phyloP scores from a whole-genome alignment of 2,888 invertebrate genomes.

The Aricia artaxerxes region DNA sequence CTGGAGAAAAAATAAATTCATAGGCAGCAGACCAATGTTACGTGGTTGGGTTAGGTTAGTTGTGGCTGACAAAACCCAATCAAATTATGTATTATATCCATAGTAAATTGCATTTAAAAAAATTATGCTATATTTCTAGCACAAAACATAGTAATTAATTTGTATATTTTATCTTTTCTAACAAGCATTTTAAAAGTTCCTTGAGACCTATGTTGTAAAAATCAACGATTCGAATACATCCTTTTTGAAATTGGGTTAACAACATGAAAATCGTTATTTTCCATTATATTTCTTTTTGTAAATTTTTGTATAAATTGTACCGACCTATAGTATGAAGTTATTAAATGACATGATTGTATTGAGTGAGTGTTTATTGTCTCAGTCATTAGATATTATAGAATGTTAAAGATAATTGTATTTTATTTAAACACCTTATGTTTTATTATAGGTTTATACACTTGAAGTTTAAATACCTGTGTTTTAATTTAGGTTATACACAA shows the following conservation, averaged over 20 bases:
- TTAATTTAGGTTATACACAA: too few species aligned
- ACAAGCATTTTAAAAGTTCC: background rate
- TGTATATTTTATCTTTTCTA: background rate
- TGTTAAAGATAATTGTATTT: conserved; percentile 49
- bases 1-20: too few species aligned
- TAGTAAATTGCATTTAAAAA: background rate
- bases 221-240: background rate
- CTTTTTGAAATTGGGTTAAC: background rate
- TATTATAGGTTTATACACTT: too few species aligned
- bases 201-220: background rate
- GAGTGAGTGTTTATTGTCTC: conserved; percentile 51
- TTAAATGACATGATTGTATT: conserved; percentile 49
- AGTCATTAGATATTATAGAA: conserved; percentile 72
- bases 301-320: conserved; percentile 11
- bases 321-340: background rate
- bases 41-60: too few species aligned
- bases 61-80: background rate
- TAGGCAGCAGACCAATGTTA: too few species aligned
- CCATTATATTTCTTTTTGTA: background rate
- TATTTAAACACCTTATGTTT: too few species aligned
- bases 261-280: background rate
- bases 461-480: too few species aligned
- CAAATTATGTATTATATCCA: background rate
- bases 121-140: background rate
- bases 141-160: background rate